Conservation (phyloP, 37 sponge, comb jelly and placozoan species). For the Aplysina aerophoba region DNA sequence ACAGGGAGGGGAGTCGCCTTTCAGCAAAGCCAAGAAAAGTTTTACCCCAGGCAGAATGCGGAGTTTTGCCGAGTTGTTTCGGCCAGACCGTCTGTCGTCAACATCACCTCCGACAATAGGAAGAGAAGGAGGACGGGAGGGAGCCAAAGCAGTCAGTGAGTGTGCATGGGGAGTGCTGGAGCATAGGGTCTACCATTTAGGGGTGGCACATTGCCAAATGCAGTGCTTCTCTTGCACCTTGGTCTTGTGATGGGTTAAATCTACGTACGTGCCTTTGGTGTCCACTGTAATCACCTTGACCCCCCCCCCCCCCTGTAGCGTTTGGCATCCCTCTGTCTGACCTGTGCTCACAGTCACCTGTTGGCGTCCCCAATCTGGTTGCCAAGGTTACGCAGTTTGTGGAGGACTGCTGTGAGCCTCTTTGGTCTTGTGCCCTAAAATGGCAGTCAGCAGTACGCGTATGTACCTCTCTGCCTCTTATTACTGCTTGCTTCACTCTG, state of each 20-base stretch:
- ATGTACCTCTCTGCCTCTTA: neutral
- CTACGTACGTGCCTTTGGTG: no score
- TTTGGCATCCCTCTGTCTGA: conserved; percentile 19
- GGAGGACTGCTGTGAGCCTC: conserved; percentile 6
- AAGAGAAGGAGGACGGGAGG: no score
- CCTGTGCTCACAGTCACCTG: neutral
- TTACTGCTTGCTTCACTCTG: neutral
- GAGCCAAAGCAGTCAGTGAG: no score
- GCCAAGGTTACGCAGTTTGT: conserved; percentile 37
- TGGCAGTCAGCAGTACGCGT: neutral
- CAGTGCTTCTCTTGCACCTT: no score
- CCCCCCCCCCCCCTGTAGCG: neutral
- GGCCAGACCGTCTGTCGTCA: neutral
- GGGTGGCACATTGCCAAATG: no score
- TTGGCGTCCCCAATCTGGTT: conserved; percentile 22
- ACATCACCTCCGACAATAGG: no score
- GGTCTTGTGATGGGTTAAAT: no score
- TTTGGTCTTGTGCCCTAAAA: neutral
- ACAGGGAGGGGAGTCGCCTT: neutral
- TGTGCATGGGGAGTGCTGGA: no score
- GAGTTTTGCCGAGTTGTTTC: conserved; percentile 10
- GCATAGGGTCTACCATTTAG: no score
- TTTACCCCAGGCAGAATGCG: neutral
- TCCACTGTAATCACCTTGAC: no score
- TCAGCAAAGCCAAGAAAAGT: neutral